Evolutionary conservation across 1,140 invertebrate species (phyloP).

Genomic region (Hetaerina americana): DNA sequence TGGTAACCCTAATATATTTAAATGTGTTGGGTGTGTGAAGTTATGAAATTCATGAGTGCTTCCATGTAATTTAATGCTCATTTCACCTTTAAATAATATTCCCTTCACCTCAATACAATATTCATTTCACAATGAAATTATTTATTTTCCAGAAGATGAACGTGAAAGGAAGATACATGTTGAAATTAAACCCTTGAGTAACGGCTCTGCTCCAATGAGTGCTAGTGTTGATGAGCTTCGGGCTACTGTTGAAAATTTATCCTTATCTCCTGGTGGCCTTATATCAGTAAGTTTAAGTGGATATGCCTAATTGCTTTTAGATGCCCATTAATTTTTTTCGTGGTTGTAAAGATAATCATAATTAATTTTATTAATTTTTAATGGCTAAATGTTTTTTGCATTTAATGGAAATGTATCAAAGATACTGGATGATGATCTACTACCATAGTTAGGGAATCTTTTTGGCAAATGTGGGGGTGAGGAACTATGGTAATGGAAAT

Average conservation of each 20-base stretch:
- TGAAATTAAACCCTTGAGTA: slow-evolving; percentile 87
- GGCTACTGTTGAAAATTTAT: slow-evolving; percentile 82
- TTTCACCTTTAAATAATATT: background rate
- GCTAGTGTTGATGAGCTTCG: slow-evolving; percentile 87
- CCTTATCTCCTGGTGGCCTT: slow-evolving; percentile 62
- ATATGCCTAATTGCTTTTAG: slow-evolving; percentile 8
- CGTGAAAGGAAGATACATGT: slow-evolving; percentile 80
- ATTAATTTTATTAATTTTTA: background rate
- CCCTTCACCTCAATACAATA: background rate
- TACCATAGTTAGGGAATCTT: too few species aligned
- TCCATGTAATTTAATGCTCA: background rate
- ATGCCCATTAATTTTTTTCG: too few species aligned
- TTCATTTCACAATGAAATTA: slow-evolving; percentile 10
- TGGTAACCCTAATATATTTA: too few species aligned
- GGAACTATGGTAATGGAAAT: too few species aligned
- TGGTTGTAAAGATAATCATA: too few species aligned
- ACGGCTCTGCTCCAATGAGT: slow-evolving; percentile 72
- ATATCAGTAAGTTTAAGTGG: slow-evolving; percentile 38
- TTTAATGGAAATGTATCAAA: too few species aligned
- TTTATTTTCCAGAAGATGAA: slow-evolving; percentile 49
- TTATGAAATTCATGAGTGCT: too few species aligned
- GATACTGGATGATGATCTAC: too few species aligned
- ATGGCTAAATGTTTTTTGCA: background rate
- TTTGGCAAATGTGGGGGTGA: too few species aligned
- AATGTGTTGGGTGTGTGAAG: too few species aligned